Conservation (phyloP, 2,797 vertebrate species). For the Cetoscarus ocellatus region DNA sequence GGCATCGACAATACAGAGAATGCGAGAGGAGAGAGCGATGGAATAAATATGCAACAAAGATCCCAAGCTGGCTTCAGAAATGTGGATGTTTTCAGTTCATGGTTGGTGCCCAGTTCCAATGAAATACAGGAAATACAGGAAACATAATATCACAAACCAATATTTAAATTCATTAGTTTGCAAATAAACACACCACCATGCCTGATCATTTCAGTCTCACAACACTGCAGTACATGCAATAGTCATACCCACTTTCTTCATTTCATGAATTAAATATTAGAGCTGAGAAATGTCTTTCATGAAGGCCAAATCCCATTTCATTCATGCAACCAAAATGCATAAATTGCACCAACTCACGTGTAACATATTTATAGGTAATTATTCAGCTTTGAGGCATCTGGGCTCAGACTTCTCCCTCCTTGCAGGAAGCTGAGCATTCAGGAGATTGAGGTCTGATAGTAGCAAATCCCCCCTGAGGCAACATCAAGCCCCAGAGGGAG, state of each 20-base stretch:
- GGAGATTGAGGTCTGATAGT: constrained; percentile 1
- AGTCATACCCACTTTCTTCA: background rate
- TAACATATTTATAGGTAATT: constrained; percentile 12
- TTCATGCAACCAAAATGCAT: constrained; percentile 4
- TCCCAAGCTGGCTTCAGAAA: background rate
- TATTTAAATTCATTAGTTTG: background rate
- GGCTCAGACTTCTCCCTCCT: background rate
- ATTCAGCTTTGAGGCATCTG: constrained; percentile 1
- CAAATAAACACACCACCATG: constrained; percentile 5
- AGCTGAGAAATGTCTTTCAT: constrained; percentile 2
- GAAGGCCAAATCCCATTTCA: constrained; percentile 19
- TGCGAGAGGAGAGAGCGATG: background rate
- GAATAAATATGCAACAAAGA: constrained; percentile 14
- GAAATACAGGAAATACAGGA: background rate
- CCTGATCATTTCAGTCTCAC: background rate
- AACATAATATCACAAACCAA: background rate
- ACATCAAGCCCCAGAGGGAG: background rate
- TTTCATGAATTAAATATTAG: constrained; percentile 6
- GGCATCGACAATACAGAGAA: background rate
- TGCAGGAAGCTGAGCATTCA: background rate
- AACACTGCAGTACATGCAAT: background rate
- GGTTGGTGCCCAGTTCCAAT: background rate
- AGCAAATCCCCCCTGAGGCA: constrained; percentile 14
- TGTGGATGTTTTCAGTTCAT: background rate
- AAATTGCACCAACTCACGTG: background rate